These are phyloP conservation scores for Plebejus melissa DNA, from an alignment of 2,888 invertebrate species.

Conservation along the genomic window DNA sequence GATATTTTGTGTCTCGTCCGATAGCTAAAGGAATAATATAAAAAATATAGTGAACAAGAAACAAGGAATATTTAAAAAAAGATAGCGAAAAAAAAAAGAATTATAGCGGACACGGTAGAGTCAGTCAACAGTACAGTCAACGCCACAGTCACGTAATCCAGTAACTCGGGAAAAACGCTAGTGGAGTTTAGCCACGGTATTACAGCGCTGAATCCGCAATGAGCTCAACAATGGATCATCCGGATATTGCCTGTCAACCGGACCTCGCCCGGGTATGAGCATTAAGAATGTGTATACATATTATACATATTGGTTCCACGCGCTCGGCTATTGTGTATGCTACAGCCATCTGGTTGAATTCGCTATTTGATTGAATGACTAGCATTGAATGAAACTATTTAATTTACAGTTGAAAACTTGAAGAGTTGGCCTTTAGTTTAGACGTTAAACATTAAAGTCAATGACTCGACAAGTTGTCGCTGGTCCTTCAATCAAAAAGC, in stretches of 20 bases:
- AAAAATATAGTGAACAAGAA: no score
- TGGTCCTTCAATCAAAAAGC: no score
- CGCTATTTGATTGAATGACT: no score
- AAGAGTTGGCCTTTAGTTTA: no score
- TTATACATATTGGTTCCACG: neutral
- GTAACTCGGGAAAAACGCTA: conserved; percentile 22
- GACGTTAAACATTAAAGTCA: no score
- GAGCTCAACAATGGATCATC: conserved; percentile 74
- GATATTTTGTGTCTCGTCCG: no score
- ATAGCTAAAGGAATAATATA: no score
- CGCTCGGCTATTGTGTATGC: neutral
- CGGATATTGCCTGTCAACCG: conserved; percentile 75
- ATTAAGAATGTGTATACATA: neutral
- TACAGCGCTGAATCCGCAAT: conserved; percentile 64
- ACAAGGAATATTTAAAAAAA: no score
- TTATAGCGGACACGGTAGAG: neutral
- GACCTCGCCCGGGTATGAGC: conserved; percentile 38
- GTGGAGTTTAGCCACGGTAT: conserved; percentile 23
- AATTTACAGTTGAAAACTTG: no score
- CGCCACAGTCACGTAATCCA: conserved; percentile 20
- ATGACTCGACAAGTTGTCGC: neutral
- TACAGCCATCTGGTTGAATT: no score
- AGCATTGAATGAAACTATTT: no score
- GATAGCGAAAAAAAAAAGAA: no score
- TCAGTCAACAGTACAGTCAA: neutral